Evolutionary conservation across 1,140 invertebrate species (phyloP).

Genomic region (Teleopsis dalmanni): DNA sequence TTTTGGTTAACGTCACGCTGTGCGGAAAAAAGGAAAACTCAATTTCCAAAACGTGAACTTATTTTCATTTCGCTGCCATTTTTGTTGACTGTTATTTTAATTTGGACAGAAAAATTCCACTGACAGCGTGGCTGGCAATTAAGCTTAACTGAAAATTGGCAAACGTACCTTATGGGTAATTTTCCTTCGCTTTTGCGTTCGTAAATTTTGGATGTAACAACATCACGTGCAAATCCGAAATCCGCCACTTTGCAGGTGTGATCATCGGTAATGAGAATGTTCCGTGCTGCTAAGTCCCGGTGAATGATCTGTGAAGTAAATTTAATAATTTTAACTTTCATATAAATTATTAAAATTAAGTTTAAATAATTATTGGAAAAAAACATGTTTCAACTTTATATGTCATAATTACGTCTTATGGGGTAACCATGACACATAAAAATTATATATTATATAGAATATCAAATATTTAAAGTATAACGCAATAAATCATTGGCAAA

Average conservation of each 20-base stretch:
- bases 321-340: background rate
- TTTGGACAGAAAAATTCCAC: no score
- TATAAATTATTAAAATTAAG: background rate
- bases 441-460: no score
- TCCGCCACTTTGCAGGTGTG: conserved; percentile 88
- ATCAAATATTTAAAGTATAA: no score
- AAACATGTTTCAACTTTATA: no score
- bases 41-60: no score
- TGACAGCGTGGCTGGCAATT: no score
- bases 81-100: background rate
- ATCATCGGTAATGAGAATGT: conserved; percentile 80
- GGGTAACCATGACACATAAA: no score
- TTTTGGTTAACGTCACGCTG: no score
- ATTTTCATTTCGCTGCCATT: background rate
- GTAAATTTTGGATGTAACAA: conserved; percentile 76
- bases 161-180: conserved; percentile 52
- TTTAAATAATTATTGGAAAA: background rate
- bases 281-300: conserved; percentile 83
- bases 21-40: no score
- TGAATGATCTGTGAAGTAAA: conserved; percentile 68
- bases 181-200: conserved; percentile 84
- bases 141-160: no score
- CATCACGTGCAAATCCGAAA: conserved; percentile 86
- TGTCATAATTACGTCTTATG: no score
- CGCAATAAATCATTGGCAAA: no score